Percentiles rank a stretch among this genome's conserved stretches.
Conservation (phyloP, 2,888 invertebrate genomes). For the Theretra japonica region DNA sequence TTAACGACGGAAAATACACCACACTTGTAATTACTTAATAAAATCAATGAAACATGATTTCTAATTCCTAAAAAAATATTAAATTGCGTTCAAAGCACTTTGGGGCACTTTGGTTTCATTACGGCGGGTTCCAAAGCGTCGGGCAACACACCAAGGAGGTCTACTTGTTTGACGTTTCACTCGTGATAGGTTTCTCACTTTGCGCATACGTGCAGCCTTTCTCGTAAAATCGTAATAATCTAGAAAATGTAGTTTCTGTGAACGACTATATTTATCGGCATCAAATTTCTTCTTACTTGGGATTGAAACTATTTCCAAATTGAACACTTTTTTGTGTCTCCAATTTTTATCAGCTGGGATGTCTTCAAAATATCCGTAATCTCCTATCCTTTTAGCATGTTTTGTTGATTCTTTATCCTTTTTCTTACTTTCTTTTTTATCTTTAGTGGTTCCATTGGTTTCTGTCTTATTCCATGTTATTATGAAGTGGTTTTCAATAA, state of each 20-base stretch:
- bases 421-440: background rate
- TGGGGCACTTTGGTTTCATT: no score
- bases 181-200: no score
- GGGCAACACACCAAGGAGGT: no score
- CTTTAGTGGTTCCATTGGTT: background rate
- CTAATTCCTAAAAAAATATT: no score
- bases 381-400: background rate
- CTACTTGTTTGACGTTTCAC: no score
- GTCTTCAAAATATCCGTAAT: background rate
- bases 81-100: no score
- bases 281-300: background rate
- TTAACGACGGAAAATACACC: no score
- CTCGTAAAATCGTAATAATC: background rate
- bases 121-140: no score
- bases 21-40: no score
- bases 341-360: no score
- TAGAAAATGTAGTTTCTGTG: background rate
- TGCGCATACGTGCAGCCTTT: no score
- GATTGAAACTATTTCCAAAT: background rate
- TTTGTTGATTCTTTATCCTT: background rate
- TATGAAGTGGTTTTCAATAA: slow-evolving; percentile 21
- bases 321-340: background rate
- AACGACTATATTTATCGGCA: background rate
- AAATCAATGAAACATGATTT: no score
- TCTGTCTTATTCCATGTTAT: background rate